phyloP scores from a whole-genome alignment of 2,113 vertebrate genomes.

The Chinchilla lanigera region DNA sequence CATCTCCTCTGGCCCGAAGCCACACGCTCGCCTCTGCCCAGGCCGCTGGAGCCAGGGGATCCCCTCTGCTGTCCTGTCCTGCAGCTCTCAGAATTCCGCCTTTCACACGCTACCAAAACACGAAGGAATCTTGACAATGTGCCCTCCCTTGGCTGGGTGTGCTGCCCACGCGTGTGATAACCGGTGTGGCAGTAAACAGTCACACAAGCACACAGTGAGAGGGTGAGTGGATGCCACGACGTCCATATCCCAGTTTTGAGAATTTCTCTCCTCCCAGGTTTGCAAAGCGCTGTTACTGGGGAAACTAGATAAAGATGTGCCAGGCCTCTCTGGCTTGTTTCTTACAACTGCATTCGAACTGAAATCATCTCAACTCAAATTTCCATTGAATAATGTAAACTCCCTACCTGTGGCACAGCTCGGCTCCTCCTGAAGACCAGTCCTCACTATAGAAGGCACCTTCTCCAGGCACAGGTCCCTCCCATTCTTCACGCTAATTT shows the following conservation, averaged over 20 bases:
- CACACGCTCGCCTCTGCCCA: accelerated
- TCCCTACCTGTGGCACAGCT: not conserved
- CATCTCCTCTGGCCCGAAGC: not conserved
- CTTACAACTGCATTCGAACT: not conserved
- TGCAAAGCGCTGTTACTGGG: not conserved
- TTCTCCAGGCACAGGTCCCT: not conserved
- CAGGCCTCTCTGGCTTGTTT: not conserved
- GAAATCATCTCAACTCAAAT: not conserved
- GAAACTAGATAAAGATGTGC: not conserved
- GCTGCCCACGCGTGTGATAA: not conserved
- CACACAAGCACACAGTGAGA: not conserved
- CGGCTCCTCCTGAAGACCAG: accelerated
- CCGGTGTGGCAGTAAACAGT: too few species aligned
- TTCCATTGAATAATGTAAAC: not conserved
- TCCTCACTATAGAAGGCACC: not conserved
- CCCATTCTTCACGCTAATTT: not conserved
- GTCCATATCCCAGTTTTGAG: not conserved
- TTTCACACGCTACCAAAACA: not conserved
- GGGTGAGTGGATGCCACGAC: accelerated
- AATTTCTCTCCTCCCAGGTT: not conserved
- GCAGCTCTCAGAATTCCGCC: not conserved
- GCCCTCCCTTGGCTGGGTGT: not conserved
- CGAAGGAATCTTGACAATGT: not conserved
- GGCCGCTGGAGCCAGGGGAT: not conserved
- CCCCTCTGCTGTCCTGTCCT: not conserved